These are phyloP conservation scores for Clarias batrachus DNA, from an alignment of 2,113 vertebrate genomes.

Conservation along the genomic window DNA sequence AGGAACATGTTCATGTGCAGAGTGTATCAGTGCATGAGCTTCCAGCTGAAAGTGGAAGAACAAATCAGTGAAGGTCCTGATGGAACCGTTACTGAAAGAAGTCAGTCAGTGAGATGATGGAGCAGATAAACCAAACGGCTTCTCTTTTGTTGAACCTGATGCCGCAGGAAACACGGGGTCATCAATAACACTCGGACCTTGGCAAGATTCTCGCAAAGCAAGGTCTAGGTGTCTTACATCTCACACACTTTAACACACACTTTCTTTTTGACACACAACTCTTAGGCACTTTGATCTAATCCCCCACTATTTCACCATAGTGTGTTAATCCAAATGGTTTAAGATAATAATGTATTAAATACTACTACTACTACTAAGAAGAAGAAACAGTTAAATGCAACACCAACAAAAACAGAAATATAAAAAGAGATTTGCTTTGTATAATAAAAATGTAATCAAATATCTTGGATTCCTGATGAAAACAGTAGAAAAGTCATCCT, in stretches of 20 bases:
- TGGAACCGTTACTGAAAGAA: neutral
- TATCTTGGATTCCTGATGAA: too few species aligned
- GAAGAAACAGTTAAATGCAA: too few species aligned
- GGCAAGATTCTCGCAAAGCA: too few species aligned
- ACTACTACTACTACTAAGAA: too few species aligned
- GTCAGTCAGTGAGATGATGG: neutral
- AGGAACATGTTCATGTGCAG: neutral
- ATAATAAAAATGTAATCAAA: too few species aligned
- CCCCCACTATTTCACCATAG: neutral
- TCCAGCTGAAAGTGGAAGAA: neutral
- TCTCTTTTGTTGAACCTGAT: neutral
- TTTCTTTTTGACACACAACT: too few species aligned
- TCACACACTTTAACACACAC: neutral
- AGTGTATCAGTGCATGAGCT: neutral
- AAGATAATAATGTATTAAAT: too few species aligned
- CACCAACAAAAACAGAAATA: too few species aligned
- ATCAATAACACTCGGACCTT: neutral
- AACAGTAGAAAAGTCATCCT: too few species aligned
- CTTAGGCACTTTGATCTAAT: neutral
- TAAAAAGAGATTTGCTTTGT: too few species aligned
- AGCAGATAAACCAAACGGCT: neutral
- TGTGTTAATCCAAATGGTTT: too few species aligned
- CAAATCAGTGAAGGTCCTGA: neutral
- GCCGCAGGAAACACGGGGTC: neutral
- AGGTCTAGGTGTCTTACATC: too few species aligned